Conservation (phyloP, 2,797 vertebrate species). For the Coilia nasus region DNA sequence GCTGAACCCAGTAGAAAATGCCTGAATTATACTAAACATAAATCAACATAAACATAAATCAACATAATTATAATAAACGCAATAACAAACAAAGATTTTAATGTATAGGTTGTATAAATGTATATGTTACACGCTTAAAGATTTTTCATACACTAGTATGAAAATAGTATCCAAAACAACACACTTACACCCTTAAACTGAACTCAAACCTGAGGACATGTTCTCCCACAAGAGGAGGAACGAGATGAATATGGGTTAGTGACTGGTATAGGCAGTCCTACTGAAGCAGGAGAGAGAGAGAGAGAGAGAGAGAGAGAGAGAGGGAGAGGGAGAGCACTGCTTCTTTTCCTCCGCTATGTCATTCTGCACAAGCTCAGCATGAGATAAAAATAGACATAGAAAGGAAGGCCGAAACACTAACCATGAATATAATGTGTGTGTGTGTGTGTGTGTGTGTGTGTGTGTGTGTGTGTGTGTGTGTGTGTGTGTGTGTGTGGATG, state of each 20-base stretch:
- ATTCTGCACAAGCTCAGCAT: conserved; percentile 19
- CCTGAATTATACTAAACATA: not conserved
- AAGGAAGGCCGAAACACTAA: conserved; percentile 4
- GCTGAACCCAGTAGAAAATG: conserved; percentile 3
- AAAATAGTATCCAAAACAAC: too few relatives aligned
- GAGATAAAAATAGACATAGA: not conserved
- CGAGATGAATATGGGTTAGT: too few relatives aligned
- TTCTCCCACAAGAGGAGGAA: too few relatives aligned
- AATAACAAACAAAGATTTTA: not conserved
- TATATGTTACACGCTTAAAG: too few relatives aligned
- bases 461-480: not conserved
- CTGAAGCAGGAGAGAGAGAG: not conserved
- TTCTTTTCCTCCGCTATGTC: not conserved
- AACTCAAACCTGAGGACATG: too few relatives aligned
- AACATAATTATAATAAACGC: not conserved
- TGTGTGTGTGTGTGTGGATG: not conserved
- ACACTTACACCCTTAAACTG: too few relatives aligned
- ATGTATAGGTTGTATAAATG: too few relatives aligned
- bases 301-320: not conserved
- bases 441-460: not conserved
- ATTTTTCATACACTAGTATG: too few relatives aligned
- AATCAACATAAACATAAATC: not conserved
- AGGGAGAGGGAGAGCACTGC: not conserved
- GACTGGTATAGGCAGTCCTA: too few relatives aligned
- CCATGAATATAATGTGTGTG: not conserved